Base-by-base conservation (phyloP, 2,113 vertebrate genomes). In the Indri indri region DNA sequence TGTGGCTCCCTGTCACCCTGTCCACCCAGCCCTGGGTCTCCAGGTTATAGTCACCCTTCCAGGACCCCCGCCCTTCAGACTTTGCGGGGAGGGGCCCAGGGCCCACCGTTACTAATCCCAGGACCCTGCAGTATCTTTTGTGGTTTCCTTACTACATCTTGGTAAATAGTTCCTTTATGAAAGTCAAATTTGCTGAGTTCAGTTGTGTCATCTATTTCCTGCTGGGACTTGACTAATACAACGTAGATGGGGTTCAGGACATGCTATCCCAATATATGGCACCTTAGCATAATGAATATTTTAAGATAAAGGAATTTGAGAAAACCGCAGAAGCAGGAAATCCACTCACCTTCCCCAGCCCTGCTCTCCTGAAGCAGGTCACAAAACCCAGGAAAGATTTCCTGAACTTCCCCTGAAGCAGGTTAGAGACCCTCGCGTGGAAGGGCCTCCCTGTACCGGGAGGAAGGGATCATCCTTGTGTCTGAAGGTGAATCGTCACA, bases 131-230 rank as follows among this genome's bases (percentile, higher is more conserved):
- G 25, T 47, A 13, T 40, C 20, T 73, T 89, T 25, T 18, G 6
- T n/a, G 14, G 14, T 25, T 84, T 92, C 42, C 45, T 7, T 80
- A 18, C 25, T 71, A 18, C 16, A 59, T 4, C 2, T 71, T 76
- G 32, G 80, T 61, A 40, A 92, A 37, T 30, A 95, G 30, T 65
- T 88, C 45, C 47, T 73, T 91, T 86, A 70, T 5, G 6, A 59
- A 54, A 91, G 25, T 77, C 52, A 88, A 5, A 82, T 90, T 52
- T 85, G 16, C 27, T 10, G 5, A 42, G 17, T 73, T 50, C 6
- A 16, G 37, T 45, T 32, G 81, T 32, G 8, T 3, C 50, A 52
- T 81, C 66, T 42, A 70, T 83, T 66, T 88, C 40, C 52, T 85
- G 22, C 32, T 83, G 52, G 7, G 52, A 59, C 25, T 50, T 71